Evolutionary conservation across 37 sponge, comb jelly and placozoan genomes (phyloP).

Genomic region (Halichondria panicea): DNA sequence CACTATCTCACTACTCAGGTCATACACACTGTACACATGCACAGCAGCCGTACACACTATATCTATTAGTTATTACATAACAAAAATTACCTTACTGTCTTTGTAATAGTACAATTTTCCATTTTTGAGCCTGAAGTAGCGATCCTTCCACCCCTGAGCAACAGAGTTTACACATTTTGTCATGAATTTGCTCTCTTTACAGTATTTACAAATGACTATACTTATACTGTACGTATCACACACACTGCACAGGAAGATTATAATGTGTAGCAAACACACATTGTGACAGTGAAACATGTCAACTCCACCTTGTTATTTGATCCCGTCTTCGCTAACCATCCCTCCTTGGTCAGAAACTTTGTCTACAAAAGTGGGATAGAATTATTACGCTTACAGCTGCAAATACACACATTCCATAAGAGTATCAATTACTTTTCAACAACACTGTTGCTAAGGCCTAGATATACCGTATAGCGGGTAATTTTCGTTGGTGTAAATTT

Average conservation of each 20-base stretch:
- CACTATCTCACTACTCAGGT: too few relatives aligned
- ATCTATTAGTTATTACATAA: neutral
- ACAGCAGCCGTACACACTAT: neutral
- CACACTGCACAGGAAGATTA: neutral
- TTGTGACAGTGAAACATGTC: neutral
- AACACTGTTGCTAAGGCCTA: too few relatives aligned
- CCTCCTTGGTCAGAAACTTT: constrained; percentile 32
- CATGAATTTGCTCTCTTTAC: too few relatives aligned
- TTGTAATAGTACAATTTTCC: constrained; percentile 63
- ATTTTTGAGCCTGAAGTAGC: constrained; percentile 51
- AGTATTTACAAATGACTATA: too few relatives aligned
- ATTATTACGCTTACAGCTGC: neutral
- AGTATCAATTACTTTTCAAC: too few relatives aligned
- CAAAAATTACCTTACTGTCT: constrained; percentile 25
- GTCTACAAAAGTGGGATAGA: constrained; percentile 11
- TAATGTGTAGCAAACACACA: neutral
- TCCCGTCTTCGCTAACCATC: constrained; percentile 57
- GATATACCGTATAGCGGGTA: too few relatives aligned
- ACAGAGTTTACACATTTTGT: neutral
- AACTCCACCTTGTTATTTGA: constrained; percentile 40
- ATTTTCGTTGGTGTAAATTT: neutral
- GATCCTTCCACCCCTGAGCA: constrained; percentile 61
- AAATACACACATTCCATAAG: neutral
- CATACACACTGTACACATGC: too few relatives aligned
- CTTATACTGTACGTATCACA: too few relatives aligned